Base-by-base conservation (phyloP, 2,888 invertebrate species). In the Saturnia japonica region DNA sequence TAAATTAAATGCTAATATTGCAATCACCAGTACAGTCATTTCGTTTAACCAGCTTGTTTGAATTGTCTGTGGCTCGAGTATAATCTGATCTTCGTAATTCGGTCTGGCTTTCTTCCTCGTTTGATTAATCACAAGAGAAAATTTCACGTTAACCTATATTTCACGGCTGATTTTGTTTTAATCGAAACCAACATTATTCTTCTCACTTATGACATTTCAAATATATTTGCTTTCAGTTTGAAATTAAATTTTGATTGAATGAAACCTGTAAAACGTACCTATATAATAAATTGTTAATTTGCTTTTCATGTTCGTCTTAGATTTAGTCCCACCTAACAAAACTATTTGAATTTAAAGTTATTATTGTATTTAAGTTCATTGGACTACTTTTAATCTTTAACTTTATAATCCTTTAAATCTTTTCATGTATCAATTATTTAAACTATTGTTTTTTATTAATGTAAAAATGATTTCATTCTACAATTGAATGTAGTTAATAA, bases 121-220 rank as follows among this genome's bases (percentile, higher is more conserved):
- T 60, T 60, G 57, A 60, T 60, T 60, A 60, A 60, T 60, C 57
- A 28, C 57, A 60, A 60, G 8, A 25, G 57, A 60, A 14, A 60
- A 28, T 28, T 28, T 14, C 19, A 60, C 57, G 14, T 14, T 14
- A 60, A 28, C 57, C 25, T 25, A 60, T 60, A 28, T 60, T 60
- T 60, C 57, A 25, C 6, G 14, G 57, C 28, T 14, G 12, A 28
- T 60, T 14, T 1, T 60, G 57, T 60, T 60, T 60, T 60, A 12
- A 60, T 60, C 2, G 28, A 28, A 60, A 60, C 12, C 57, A 28
- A 14, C 19, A 28, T 60, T 14, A 28, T 60, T 60, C 11, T 28
- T 60, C 28, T 4, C 57, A 60, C 25, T 60, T 60, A 60, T 28
- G 57, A 28, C 25, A 12, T 12, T 57, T 25, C 57, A 54, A 25